phyloP scores from a whole-genome alignment of 1,140 invertebrate species.

The Psilanteris sp. region DNA sequence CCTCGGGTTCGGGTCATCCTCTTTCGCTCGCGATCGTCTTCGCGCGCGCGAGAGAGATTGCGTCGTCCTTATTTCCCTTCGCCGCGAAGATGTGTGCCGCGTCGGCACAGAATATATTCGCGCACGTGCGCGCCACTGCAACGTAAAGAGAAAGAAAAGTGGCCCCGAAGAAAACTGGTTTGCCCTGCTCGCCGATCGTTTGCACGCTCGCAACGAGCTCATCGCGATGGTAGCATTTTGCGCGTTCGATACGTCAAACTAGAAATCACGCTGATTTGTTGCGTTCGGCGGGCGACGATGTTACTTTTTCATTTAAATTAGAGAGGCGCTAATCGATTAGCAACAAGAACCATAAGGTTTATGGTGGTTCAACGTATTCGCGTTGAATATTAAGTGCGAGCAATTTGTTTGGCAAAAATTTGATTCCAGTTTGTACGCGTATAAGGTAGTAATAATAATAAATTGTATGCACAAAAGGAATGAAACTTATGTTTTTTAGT shows the following conservation, averaged over 20 bases:
- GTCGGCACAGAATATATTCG: constrained; percentile 57
- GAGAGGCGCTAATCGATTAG: too few species aligned
- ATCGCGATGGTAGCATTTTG: constrained; percentile 46
- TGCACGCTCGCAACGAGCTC: constrained; percentile 33
- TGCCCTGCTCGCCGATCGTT: constrained; percentile 58
- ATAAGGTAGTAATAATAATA: too few species aligned
- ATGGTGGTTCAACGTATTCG: too few species aligned
- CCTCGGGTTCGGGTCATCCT: constrained; percentile 39
- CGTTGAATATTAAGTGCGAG: too few species aligned
- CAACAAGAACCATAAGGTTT: too few species aligned
- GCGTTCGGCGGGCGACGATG: constrained; percentile 21
- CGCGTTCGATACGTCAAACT: constrained; percentile 37
- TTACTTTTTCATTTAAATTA: constrained; percentile 14
- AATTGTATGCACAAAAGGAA: too few species aligned
- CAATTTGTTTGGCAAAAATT: too few species aligned
- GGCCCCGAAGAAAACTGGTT: constrained; percentile 67
- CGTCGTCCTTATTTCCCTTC: constrained; percentile 51
- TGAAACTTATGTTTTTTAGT: too few species aligned
- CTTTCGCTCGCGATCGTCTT: constrained; percentile 32
- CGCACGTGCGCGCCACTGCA: constrained; percentile 72
- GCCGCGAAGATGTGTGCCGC: constrained; percentile 10
- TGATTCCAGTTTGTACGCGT: too few species aligned
- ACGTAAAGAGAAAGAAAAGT: constrained; percentile 59
- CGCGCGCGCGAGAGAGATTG: constrained; percentile 24
- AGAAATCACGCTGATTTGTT: constrained; percentile 61